Conservation (phyloP, 2,888 invertebrate genomes). For the Isoperla grammatica region DNA sequence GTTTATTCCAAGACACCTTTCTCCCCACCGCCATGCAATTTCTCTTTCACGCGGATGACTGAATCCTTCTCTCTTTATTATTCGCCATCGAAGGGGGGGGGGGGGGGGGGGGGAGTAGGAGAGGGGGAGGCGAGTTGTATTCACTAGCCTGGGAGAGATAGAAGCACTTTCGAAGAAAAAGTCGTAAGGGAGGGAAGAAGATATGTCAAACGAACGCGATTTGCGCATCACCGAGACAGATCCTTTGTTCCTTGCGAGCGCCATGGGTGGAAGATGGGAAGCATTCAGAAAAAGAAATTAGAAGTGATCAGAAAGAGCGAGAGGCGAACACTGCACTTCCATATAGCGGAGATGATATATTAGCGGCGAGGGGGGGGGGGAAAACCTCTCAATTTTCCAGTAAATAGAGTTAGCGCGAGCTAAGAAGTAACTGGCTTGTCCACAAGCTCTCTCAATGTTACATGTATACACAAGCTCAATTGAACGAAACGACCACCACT, state of each 20-base stretch:
- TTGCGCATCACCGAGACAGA: conserved; percentile 14
- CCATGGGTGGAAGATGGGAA: conserved; percentile 5
- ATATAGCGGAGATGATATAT: conserved; percentile 21
- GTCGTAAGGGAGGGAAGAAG: background rate
- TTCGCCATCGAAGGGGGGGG: background rate
- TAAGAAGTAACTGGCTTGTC: background rate
- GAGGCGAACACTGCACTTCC: conserved; percentile 13
- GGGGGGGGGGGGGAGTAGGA: background rate
- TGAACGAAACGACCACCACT: no score
- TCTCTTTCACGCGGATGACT: conserved; percentile 21
- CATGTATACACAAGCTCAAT: no score
- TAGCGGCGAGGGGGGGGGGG: background rate
- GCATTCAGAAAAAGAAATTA: conserved; percentile 17
- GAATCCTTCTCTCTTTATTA: conserved; percentile 22
- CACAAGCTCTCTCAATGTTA: no score
- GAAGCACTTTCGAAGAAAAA: conserved; percentile 6
- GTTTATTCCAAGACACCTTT: no score
- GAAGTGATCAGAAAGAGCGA: conserved; percentile 10
- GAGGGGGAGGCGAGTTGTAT: conserved; percentile 1
- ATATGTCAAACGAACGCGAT: conserved; percentile 15
- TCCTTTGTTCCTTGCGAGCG: conserved; percentile 9
- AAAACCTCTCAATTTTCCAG: conserved; percentile 16
- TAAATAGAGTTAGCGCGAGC: conserved; percentile 7
- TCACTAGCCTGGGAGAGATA: background rate
- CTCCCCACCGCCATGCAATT: background rate